phyloP scores from a whole-genome alignment of 2,113 vertebrate species.

The Calyptommatus sinebrachiatus region DNA sequence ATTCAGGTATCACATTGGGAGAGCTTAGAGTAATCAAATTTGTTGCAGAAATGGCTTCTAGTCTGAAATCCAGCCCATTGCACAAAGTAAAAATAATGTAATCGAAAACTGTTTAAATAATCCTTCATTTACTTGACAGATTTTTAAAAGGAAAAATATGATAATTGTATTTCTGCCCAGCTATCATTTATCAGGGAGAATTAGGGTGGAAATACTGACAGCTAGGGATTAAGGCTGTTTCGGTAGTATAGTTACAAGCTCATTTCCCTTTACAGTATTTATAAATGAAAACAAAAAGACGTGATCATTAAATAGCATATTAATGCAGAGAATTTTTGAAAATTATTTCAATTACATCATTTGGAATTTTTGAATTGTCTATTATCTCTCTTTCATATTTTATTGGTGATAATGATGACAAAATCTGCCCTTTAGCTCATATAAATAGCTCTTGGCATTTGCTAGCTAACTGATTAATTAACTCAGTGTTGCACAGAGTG shows the following conservation, averaged over 20 bases:
- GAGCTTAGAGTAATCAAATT: neutral
- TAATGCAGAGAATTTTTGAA: neutral
- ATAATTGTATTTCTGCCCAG: neutral
- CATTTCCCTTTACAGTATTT: neutral
- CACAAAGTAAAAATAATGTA: neutral
- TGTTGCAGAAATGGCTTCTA: neutral
- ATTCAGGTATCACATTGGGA: neutral
- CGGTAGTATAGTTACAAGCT: neutral
- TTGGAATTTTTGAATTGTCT: neutral
- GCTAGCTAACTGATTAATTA: neutral
- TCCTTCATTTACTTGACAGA: neutral
- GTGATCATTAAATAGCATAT: neutral
- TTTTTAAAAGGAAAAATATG: neutral
- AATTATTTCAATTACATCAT: neutral
- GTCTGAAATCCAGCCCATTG: neutral
- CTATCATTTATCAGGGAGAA: neutral
- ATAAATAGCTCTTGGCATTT: neutral
- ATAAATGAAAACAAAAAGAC: neutral
- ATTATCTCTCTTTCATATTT: neutral
- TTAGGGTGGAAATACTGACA: neutral
- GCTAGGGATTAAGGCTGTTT: neutral
- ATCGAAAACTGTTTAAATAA: too few species aligned
- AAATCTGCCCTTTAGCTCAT: neutral
- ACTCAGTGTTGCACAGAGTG: neutral
- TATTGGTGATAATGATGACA: neutral